phyloP scores from a whole-genome alignment of 1,140 invertebrate species.

The Sinella curviseta region DNA sequence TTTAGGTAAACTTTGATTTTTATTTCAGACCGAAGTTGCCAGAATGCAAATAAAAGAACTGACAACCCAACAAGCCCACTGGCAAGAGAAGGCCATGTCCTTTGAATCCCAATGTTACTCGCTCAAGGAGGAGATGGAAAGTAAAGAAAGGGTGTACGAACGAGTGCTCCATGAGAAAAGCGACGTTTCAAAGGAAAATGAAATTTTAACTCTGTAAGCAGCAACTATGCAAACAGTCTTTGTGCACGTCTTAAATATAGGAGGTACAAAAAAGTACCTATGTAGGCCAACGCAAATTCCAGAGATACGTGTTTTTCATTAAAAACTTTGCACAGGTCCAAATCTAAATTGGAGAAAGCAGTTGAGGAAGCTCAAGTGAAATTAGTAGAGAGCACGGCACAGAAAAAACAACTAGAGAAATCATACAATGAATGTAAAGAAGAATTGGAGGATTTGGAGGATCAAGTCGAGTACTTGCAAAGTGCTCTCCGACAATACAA shows the following conservation, averaged over 20 bases:
- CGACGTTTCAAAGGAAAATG: slow-evolving; percentile 4
- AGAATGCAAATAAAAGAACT: slow-evolving; percentile 9
- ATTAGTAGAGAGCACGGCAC: background rate
- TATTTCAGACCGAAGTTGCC: background rate
- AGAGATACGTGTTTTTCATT: background rate
- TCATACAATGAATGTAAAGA: slow-evolving; percentile 18
- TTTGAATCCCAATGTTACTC: slow-evolving; percentile 30
- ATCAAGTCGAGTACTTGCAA: slow-evolving; percentile 11
- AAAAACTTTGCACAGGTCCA: background rate
- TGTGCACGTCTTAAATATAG: background rate
- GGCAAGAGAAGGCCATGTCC: slow-evolving; percentile 29
- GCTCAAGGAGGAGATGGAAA: slow-evolving; percentile 31
- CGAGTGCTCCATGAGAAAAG: background rate
- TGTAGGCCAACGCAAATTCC: too few relatives aligned
- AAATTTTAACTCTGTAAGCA: slow-evolving; percentile 14
- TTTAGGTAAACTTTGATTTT: too few relatives aligned
- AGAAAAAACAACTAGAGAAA: background rate
- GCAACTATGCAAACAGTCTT: background rate
- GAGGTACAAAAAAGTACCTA: too few relatives aligned
- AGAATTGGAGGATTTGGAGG: slow-evolving; percentile 1
- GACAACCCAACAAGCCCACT: slow-evolving; percentile 31
- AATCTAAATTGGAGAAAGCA: background rate
- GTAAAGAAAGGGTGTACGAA: slow-evolving; percentile 4
- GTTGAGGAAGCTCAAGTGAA: background rate
- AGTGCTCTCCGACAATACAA: background rate